Evolutionary conservation across 1,140 invertebrate genomes (phyloP).

Genomic region (Phenacoccus solenopsis): DNA sequence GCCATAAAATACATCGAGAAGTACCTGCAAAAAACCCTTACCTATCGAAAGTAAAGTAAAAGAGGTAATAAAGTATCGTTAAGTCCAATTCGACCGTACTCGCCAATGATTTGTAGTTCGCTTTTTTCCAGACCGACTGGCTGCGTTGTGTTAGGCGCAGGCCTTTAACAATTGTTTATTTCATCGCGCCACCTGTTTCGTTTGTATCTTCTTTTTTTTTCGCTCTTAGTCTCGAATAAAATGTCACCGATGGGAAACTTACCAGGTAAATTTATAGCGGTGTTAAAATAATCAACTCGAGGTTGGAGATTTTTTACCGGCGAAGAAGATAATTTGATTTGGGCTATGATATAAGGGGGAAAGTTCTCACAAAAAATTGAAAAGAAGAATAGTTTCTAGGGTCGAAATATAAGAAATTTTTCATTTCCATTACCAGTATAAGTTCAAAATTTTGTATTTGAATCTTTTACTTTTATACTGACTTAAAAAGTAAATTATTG

Average conservation of each 20-base stretch:
- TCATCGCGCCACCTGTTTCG: neutral
- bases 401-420: too few relatives aligned
- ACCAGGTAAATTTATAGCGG: neutral
- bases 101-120: neutral
- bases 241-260: neutral
- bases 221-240: neutral
- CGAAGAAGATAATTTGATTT: neutral
- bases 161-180: neutral
- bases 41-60: too few relatives aligned
- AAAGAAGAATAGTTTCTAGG: too few relatives aligned
- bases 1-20: too few relatives aligned
- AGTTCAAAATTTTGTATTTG: too few relatives aligned
- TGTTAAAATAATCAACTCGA: constrained; percentile 4
- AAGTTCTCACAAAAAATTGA: too few relatives aligned
- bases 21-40: too few relatives aligned
- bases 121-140: neutral
- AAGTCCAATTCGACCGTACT: too few relatives aligned
- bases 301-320: neutral
- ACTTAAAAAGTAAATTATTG: too few relatives aligned
- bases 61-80: too few relatives aligned
- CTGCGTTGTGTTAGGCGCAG: neutral
- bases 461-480: too few relatives aligned
- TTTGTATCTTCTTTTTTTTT: neutral
- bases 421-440: too few relatives aligned
- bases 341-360: neutral